A percentile compares a stretch with the other conserved stretches of the same genome.
Evolutionary conservation across 2,113 vertebrate genomes (phyloP).

Genomic region (Oenanthe melanoleuca): DNA sequence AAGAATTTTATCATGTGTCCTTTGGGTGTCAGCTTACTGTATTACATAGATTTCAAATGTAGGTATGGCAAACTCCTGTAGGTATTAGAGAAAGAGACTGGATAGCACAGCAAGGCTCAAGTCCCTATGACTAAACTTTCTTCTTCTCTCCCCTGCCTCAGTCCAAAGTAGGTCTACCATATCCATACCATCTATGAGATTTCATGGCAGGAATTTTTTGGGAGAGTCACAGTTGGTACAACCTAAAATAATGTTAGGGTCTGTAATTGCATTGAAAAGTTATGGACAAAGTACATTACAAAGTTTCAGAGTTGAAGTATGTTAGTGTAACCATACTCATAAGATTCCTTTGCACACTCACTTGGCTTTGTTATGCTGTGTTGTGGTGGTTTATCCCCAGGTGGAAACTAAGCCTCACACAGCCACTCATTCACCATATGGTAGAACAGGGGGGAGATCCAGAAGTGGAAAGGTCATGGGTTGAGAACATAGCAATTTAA

Average conservation of each 20-base stretch:
- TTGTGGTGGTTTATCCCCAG: rapidly evolving
- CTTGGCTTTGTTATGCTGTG: background rate
- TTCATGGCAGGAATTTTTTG: background rate
- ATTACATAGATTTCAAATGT: background rate
- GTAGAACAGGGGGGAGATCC: background rate
- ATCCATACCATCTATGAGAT: background rate
- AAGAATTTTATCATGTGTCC: background rate
- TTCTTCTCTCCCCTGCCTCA: background rate
- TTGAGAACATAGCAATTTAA: background rate
- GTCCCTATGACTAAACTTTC: background rate
- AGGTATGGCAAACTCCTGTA: background rate
- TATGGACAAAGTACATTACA: background rate
- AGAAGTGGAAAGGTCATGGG: background rate
- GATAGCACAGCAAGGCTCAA: background rate
- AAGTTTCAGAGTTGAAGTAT: background rate
- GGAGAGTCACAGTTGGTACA: background rate
- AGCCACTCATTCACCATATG: background rate
- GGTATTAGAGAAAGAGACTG: background rate
- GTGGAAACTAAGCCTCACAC: background rate
- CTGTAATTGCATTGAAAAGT: background rate
- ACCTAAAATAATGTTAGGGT: background rate
- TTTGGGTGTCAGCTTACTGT: background rate
- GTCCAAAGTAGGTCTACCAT: background rate
- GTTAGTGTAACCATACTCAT: background rate
- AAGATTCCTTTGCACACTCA: background rate